phyloP scores from a whole-genome alignment of 1,140 invertebrate species.

The Potamilus streckersoni region DNA sequence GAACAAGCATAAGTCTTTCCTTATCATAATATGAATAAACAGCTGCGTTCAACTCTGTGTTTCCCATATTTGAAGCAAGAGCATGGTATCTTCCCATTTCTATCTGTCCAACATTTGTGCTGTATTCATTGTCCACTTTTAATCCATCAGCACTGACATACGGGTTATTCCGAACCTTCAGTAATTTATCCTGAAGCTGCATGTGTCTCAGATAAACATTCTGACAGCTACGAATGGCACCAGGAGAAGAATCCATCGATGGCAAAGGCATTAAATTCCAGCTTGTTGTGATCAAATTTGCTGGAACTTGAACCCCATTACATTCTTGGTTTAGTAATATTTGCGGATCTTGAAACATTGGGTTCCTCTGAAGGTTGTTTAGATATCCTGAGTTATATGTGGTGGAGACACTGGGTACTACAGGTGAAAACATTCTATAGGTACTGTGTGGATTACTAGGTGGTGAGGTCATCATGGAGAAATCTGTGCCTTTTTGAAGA shows the following conservation, averaged over 20 bases:
- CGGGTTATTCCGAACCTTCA: constrained; percentile 30
- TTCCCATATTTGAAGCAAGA: constrained; percentile 27
- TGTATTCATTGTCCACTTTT: constrained; percentile 32
- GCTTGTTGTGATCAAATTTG: constrained; percentile 37
- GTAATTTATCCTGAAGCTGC: constrained; percentile 35
- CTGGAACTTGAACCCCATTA: constrained; percentile 33
- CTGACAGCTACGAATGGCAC: constrained; percentile 16
- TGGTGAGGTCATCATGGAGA: constrained; percentile 19
- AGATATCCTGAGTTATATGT: constrained; percentile 9
- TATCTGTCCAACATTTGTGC: constrained; percentile 28
- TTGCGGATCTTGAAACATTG: constrained; percentile 43
- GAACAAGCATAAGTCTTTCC: constrained; percentile 32
- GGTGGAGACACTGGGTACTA: not conserved
- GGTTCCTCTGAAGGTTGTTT: constrained; percentile 31
- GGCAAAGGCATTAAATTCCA: constrained; percentile 32
- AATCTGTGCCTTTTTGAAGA: too few relatives aligned
- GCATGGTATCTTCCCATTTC: constrained; percentile 42
- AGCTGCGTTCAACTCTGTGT: constrained; percentile 17
- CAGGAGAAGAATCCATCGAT: constrained; percentile 6
- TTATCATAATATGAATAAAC: constrained; percentile 41
- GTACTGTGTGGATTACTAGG: constrained; percentile 15
- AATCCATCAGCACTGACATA: constrained; percentile 30
- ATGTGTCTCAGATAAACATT: constrained; percentile 34
- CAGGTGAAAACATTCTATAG: not conserved
- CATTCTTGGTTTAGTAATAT: constrained; percentile 36